Evolutionary conservation across 2,888 invertebrate species (phyloP).

Genomic region (Philopedon plagiatum): DNA sequence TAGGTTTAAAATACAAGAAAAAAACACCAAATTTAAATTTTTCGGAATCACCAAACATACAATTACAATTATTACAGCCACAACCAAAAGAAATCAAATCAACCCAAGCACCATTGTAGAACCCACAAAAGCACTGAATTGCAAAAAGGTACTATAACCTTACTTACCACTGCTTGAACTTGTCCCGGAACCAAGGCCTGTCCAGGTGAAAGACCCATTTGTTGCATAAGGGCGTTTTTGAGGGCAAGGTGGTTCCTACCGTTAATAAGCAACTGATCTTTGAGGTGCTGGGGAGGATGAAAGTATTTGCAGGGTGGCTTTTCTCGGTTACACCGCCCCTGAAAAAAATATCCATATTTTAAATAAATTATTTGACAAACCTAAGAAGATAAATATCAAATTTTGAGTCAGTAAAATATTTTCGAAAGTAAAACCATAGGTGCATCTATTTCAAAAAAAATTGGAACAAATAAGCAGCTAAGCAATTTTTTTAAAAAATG

Average conservation of each 20-base stretch:
- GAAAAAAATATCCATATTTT: constrained; percentile 58
- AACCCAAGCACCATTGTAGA: constrained; percentile 42
- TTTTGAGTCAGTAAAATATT: no score
- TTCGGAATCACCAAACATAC: not conserved
- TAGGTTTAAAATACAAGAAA: no score
- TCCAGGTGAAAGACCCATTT: constrained; percentile 94
- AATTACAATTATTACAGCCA: constrained; percentile 38
- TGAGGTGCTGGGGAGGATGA: constrained; percentile 99
- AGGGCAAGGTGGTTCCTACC: constrained; percentile 99
- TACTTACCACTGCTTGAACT: constrained; percentile 93
- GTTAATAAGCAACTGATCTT: constrained; percentile 99
- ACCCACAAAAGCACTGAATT: constrained; percentile 16
- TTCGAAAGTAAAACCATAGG: no score
- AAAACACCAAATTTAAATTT: not conserved
- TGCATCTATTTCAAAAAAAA: no score
- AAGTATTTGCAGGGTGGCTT: constrained; percentile 99
- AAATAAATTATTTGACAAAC: not conserved
- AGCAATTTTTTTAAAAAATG: no score
- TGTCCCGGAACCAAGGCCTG: constrained; percentile 93
- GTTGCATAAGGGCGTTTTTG: constrained; percentile 98
- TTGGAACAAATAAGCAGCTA: no score
- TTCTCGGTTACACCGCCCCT: constrained; percentile 99
- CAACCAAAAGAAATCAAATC: constrained; percentile 42
- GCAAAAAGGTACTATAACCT: not conserved
- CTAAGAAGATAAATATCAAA: no score